These are phyloP conservation scores for Peromyscus nudipes DNA, from an alignment of 2,797 vertebrate species.

Conservation along the genomic window DNA sequence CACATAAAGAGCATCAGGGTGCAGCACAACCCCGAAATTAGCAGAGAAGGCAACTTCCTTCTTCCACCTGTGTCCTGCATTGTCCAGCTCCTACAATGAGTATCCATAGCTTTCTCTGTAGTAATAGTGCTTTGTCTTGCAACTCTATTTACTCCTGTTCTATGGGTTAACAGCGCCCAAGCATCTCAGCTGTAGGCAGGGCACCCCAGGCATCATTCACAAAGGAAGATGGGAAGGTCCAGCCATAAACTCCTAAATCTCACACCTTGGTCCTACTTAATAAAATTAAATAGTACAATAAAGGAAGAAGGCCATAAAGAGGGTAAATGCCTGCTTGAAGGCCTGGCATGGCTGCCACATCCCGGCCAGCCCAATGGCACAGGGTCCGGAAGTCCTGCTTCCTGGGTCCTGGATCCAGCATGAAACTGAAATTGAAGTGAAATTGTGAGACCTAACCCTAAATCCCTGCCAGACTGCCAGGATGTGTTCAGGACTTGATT, in stretches of 20 bases:
- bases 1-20: neutral
- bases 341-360: neutral
- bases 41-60: too few relatives aligned
- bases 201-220: rapidly evolving
- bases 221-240: neutral
- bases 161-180: too few relatives aligned
- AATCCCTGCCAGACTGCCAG: rapidly evolving
- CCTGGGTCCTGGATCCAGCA: neutral
- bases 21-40: rapidly evolving
- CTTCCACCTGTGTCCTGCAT: neutral
- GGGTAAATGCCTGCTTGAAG: neutral
- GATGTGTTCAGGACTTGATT: neutral
- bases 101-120: too few relatives aligned
- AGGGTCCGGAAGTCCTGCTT: neutral
- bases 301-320: neutral
- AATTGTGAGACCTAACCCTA: rapidly evolving
- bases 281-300: neutral
- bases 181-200: neutral
- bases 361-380: rapidly evolving
- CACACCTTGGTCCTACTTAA: too few relatives aligned
- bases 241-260: neutral
- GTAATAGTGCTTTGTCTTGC: neutral
- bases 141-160: neutral
- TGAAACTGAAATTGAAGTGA: neutral
- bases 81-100: neutral